Evolutionary conservation across 1,140 invertebrate genomes (phyloP).

Genomic region (Drosophila fuyamai): DNA sequence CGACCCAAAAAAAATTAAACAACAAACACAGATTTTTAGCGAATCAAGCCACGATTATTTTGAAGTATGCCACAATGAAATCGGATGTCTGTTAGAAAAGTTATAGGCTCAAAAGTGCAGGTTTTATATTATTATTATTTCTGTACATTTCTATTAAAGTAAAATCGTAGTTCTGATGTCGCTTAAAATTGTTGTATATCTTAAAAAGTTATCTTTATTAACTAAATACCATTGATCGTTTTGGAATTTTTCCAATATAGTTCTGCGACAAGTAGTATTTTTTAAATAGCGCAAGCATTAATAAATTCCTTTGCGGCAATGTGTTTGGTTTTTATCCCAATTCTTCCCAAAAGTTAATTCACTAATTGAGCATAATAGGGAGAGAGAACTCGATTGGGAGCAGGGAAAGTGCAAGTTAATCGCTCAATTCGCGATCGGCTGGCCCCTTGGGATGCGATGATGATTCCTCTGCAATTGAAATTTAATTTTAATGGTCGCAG

Average conservation of each 20-base stretch:
- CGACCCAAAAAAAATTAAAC: no score
- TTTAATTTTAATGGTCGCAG: constrained; percentile 23
- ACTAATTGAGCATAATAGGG: constrained; percentile 8
- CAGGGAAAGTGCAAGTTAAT: constrained; percentile 68
- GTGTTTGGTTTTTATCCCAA: not conserved
- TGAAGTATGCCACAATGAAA: no score
- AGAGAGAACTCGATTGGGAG: constrained; percentile 16
- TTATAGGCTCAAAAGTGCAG: no score
- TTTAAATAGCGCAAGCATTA: not conserved
- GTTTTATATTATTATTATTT: no score
- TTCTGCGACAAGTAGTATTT: not conserved
- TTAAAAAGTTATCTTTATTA: no score
- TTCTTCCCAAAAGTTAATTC: not conserved
- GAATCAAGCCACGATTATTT: no score
- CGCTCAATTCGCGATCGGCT: constrained; percentile 50
- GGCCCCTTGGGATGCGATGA: constrained; percentile 19
- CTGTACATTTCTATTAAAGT: no score
- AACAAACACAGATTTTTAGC: no score
- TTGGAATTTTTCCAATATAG: not conserved
- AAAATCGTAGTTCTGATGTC: no score
- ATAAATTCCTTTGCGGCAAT: not conserved
- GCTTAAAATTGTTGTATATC: no score
- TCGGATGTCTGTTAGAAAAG: no score
- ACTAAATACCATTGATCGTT: no score
- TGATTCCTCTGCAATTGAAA: constrained; percentile 12